Evolutionary conservation across 2,797 vertebrate species (phyloP), one percentile per base, ranked within the genome.

Genomic region (Sebastes vulpes): DNA sequence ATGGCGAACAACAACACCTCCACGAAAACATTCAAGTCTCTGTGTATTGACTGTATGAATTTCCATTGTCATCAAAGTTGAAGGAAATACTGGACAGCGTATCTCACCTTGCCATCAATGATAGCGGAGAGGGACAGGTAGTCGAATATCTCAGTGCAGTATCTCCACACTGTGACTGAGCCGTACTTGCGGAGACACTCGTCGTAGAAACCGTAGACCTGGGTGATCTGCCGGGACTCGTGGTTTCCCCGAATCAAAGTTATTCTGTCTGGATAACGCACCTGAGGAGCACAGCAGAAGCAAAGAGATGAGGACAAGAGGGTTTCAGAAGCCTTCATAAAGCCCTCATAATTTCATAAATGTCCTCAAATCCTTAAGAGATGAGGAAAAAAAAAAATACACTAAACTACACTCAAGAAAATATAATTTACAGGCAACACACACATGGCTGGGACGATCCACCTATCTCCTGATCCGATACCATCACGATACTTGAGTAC

Each of bases 101-200:
- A 3, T 31, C 81, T 85, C 61, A 99, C 98, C 97, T 99, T 99
- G 84, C 98, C 98, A 38, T 99, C 98, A 1, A 99, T 99, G 83
- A 99, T 98, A 72, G 98, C 98, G 0, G 98, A 99, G 61, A 99
- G 97, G 66, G 98, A 98, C 89, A 99, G 94, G 96, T 98, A 99
- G 95, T 99, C 98, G 4, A 99, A 99, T 90, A 99, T 99, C 95
- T 99, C 98, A 0, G 98, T 99, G 96, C 98, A 99, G 95, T 99
- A 99, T 80, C 98, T 92, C 98, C 98, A 99, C 9, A 99, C 98
- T 0, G 98, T 98, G 85, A 99, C 98, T 0, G 98, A 99, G 89
- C 98, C 98, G 0, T 99, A 99, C 60, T 99, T 99, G 70, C 97
- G 96, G 79, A 99, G 95, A 64, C 98, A 99, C 93, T 99, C 98